Percentiles rank a stretch among this genome's conserved stretches.
Conservation (phyloP, 2,113 vertebrate genomes). For the Hiodon alosoides region DNA sequence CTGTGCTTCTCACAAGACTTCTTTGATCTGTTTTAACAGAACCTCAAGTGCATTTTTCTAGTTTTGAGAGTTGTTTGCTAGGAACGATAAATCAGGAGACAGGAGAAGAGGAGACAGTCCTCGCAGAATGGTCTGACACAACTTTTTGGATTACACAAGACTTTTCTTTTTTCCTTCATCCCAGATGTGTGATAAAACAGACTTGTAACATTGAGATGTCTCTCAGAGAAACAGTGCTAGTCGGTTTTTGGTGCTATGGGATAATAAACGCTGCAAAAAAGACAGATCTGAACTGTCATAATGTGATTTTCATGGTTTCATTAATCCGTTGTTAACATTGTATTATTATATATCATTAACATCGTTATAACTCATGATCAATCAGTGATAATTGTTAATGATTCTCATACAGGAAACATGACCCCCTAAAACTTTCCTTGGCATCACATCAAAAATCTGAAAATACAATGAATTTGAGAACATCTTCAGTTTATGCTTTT, state of each 20-base stretch:
- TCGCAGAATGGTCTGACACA: background rate
- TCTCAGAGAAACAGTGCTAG: constrained; percentile 27
- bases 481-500: background rate
- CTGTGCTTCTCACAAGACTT: background rate
- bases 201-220: constrained; percentile 31
- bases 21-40: background rate
- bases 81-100: constrained; percentile 14
- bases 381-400: too few relatives aligned
- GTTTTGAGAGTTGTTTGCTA: background rate
- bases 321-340: constrained; percentile 7
- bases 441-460: background rate
- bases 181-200: constrained; percentile 32
- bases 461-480: background rate
- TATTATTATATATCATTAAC: background rate
- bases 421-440: background rate
- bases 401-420: too few relatives aligned
- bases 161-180: background rate
- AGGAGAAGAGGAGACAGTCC: background rate
- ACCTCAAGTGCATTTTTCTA: background rate
- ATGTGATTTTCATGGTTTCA: constrained; percentile 1
- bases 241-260: background rate
- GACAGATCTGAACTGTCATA: constrained; percentile 1
- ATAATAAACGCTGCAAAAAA: constrained; percentile 21
- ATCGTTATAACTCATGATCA: too few relatives aligned
- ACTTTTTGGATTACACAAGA: constrained; percentile 1